These are phyloP conservation scores for Scomber japonicus DNA, from an alignment of 2,113 vertebrate species.

Conservation along the genomic window DNA sequence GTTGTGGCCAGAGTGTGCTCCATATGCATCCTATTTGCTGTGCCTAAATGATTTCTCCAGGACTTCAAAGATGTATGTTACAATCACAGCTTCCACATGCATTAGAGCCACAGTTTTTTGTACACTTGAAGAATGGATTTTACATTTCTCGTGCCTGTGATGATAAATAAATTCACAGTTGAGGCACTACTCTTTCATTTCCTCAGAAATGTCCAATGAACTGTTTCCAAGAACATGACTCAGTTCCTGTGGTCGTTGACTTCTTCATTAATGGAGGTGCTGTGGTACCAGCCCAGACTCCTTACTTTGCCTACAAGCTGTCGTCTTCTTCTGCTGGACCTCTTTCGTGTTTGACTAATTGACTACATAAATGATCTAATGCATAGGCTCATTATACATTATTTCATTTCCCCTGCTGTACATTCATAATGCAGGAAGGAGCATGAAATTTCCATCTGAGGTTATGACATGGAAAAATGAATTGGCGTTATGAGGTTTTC, in stretches of 20 bases:
- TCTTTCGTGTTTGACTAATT: conserved; percentile 25
- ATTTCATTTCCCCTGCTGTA: background rate
- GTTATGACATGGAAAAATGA: conserved; percentile 4
- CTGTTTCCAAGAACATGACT: background rate
- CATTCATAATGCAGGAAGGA: background rate
- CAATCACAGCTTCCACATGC: conserved; percentile 9
- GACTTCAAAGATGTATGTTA: conserved; percentile 50
- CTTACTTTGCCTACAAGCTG: conserved; percentile 33
- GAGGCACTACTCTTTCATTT: background rate
- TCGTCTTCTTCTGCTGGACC: conserved; percentile 20
- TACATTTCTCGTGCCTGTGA: background rate
- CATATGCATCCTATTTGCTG: conserved; percentile 44
- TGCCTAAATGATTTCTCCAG: conserved; percentile 36
- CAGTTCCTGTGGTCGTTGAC: conserved; percentile 35
- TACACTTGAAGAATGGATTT: background rate
- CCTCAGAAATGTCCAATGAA: background rate
- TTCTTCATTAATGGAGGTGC: conserved; percentile 49
- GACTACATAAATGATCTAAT: conserved; percentile 28
- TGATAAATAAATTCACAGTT: background rate
- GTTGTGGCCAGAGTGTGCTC: conserved; percentile 30
- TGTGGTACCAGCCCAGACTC: conserved; percentile 33
- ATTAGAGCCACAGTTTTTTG: background rate
- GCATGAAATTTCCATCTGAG: background rate
- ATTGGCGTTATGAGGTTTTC: background rate
- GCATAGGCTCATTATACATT: conserved; percentile 15